phyloP scores from a whole-genome alignment of 2,888 invertebrate species.

The Tricholauxania praeusta region DNA sequence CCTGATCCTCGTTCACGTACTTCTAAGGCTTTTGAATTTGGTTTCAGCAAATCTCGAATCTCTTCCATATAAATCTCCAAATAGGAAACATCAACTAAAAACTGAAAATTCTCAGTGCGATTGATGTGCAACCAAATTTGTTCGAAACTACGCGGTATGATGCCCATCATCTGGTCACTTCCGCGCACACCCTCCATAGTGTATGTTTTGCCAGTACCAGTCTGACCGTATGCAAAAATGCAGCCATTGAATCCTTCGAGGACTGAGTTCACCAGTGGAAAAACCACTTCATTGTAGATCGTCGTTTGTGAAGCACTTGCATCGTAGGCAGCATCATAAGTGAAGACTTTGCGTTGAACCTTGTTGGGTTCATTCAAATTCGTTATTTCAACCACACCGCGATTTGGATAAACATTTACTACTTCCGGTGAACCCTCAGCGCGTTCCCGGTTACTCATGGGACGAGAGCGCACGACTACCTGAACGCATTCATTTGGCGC shows the following conservation, averaged over 20 bases:
- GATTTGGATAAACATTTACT: constrained; percentile 85
- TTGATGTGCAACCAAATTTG: constrained; percentile 97
- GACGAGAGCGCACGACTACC: constrained; percentile 97
- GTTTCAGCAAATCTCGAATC: constrained; percentile 80
- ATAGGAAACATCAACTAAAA: constrained; percentile 95
- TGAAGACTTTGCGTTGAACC: constrained; percentile 91
- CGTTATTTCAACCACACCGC: constrained; percentile 91
- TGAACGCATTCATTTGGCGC: constrained; percentile 86
- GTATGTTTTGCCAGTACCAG: constrained; percentile 90
- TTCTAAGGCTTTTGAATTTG: constrained; percentile 71
- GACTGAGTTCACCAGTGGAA: constrained; percentile 94
- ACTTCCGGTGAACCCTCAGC: constrained; percentile 69
- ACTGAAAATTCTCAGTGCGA: constrained; percentile 92
- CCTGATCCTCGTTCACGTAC: constrained; percentile 81
- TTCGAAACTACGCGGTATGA: constrained; percentile 96
- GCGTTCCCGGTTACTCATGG: constrained; percentile 90
- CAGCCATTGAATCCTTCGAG: constrained; percentile 98
- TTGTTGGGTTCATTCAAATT: constrained; percentile 77
- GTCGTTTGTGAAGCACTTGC: constrained; percentile 86
- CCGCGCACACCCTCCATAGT: constrained; percentile 78
- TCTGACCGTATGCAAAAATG: constrained; percentile 99
- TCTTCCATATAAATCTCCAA: constrained; percentile 97
- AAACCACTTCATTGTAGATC: constrained; percentile 95
- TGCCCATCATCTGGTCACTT: constrained; percentile 78
- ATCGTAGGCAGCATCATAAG: constrained; percentile 98